These are phyloP conservation scores for Ditylenchus weischeri DNA, from an alignment of 2,888 invertebrate species.

Conservation along the genomic window DNA sequence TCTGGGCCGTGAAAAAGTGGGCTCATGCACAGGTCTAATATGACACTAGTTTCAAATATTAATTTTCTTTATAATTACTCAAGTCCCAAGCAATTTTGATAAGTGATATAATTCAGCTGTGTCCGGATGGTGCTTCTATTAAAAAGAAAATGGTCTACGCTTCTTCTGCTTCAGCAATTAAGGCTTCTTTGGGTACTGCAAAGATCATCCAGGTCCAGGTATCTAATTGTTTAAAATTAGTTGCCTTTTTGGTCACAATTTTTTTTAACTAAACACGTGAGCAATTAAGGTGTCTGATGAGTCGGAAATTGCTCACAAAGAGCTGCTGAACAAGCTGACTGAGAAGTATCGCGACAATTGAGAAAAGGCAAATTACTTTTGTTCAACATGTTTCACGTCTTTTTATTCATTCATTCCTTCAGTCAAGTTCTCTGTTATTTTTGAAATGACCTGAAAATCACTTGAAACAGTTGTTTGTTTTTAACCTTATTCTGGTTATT, in stretches of 20 bases:
- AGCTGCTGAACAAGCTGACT: constrained; percentile 53
- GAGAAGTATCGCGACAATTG: constrained; percentile 58
- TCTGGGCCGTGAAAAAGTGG: no score
- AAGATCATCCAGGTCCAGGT: constrained; percentile 58
- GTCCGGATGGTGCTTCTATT: constrained; percentile 93
- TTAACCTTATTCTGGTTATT: no score
- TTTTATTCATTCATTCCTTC: constrained; percentile 27
- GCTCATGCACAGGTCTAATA: no score
- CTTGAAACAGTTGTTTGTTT: neutral
- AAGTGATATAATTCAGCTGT: constrained; percentile 66
- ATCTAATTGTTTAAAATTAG: neutral
- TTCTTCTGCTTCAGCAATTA: constrained; percentile 95
- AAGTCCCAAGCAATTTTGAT: neutral
- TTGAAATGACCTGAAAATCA: constrained; percentile 10
- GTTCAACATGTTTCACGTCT: constrained; percentile 16
- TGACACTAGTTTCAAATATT: no score
- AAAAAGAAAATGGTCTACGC: constrained; percentile 77
- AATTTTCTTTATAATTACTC: no score
- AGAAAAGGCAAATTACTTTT: constrained; percentile 12
- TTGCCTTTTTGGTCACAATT: neutral
- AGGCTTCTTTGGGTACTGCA: constrained; percentile 76
- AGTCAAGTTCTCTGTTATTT: constrained; percentile 12
- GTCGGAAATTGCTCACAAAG: constrained; percentile 57
- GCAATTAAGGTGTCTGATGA: constrained; percentile 58
- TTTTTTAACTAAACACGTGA: neutral